Conservation (phyloP, 2,113 vertebrate species). For the Hemiscyllium ocellatum region DNA sequence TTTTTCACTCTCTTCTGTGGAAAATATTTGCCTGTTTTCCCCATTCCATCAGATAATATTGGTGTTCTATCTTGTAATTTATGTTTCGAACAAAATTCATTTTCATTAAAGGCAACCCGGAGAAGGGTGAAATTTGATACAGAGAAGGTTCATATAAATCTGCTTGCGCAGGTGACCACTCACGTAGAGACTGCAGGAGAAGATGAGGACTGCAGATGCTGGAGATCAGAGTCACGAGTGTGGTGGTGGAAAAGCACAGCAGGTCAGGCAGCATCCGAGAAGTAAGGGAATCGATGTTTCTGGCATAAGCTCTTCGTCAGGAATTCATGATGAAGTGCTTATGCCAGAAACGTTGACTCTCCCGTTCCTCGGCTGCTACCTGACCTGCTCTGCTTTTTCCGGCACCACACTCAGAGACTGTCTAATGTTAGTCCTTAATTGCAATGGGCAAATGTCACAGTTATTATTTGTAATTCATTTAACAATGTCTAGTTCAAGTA, state of each 20-base stretch:
- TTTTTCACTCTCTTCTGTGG: neutral
- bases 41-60: neutral
- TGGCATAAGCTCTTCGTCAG: no score
- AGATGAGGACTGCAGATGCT: no score
- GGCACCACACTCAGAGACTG: neutral
- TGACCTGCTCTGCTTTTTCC: no score
- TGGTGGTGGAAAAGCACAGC: no score
- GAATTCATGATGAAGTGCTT: no score
- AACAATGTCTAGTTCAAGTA: neutral
- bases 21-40: neutral
- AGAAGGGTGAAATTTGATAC: neutral
- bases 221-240: no score
- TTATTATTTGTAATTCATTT: slow-evolving; percentile 1
- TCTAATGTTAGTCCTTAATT: neutral
- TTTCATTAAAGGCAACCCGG: neutral
- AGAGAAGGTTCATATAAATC: neutral
- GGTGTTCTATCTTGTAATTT: neutral
- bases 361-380: no score
- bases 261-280: no score
- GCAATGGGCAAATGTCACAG: neutral
- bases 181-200: no score
- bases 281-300: no score
- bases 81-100: neutral
- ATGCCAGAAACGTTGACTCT: no score
- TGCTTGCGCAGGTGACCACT: neutral